Evolutionary conservation across 2,797 vertebrate genomes (phyloP), one percentile per base, ranked within the genome.

Genomic region (Gobio occitaniae): DNA sequence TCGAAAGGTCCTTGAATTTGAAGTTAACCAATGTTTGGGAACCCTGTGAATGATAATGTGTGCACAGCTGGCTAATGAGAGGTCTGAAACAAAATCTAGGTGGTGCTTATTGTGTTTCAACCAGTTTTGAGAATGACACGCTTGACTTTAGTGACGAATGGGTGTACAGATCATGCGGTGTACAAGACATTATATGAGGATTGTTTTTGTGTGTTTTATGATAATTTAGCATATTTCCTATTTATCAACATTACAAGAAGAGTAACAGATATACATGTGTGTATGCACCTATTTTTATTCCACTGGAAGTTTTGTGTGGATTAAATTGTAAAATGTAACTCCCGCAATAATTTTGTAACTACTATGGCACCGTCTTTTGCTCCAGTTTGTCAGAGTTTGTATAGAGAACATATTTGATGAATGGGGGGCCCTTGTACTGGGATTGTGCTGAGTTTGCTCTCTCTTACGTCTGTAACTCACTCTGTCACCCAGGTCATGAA

Each of bases 401-500:
- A 70, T 44, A 77, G 36, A 59, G 65, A n/a, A 54, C 4, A 41
- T 59, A 70, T 36, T 61, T 71, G 66, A 9, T 71, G 76, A 84
- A 84, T 61, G 29, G 44, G 66, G 52, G 76, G 13, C 41, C 66
- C 29, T 65, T 79, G 77, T 38, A 41, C 6, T 65, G 54, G 54
- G 66, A 38, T 72, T 85, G 75, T 79, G 52, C 52, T 63, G 68
- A 85, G 56, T 72, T 52, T 1, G 56, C 77, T 8, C 15, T 65
- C 21, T 80, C 52, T 78, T 41, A 63, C 8, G 1, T 52, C 68
- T 85, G 19, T 72, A 29, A 84, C 38, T 52, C 78, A 10, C n/a
- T 76, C 36, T 1, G 17, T 77, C 29, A 44, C 69, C 19, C 91
- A 98, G 97, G 94, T 98, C 36, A 98, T 98, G 97, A 98, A 98